phyloP scores from a whole-genome alignment of 2,113 vertebrate genomes.

The Hippolais icterina region DNA sequence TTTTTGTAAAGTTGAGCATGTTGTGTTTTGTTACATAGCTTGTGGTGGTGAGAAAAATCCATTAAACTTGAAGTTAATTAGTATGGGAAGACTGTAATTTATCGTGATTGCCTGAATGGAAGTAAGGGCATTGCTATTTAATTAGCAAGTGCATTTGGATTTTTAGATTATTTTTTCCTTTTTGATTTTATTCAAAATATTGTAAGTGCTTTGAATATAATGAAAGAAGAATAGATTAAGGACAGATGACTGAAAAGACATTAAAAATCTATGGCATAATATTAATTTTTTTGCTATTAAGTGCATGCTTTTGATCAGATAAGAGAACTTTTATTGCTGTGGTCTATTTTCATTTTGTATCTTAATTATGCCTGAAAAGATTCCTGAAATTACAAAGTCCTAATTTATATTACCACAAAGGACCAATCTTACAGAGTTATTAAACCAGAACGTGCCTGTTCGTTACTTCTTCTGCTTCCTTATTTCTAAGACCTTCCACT shows the following conservation, averaged over 20 bases:
- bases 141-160: background rate
- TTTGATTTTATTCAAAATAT: background rate
- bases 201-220: background rate
- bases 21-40: background rate
- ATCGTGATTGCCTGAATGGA: background rate
- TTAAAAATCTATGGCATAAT: background rate
- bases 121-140: background rate
- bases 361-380: background rate
- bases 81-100: background rate
- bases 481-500: background rate
- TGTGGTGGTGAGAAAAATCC: background rate
- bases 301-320: background rate
- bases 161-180: background rate
- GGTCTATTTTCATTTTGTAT: background rate
- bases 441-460: background rate
- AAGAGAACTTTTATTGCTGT: background rate
- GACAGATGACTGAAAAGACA: background rate
- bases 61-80: conserved; percentile 44
- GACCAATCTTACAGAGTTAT: background rate
- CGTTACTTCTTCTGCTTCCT: background rate
- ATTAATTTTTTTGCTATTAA: background rate
- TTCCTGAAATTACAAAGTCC: background rate
- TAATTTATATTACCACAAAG: background rate
- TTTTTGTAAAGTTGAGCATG: background rate
- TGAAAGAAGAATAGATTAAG: background rate